A percentile compares a stretch with the other conserved stretches of the same genome.
These are phyloP conservation scores for Argyra leucocephala DNA, from an alignment of 2,888 invertebrate species.

Conservation along the genomic window DNA sequence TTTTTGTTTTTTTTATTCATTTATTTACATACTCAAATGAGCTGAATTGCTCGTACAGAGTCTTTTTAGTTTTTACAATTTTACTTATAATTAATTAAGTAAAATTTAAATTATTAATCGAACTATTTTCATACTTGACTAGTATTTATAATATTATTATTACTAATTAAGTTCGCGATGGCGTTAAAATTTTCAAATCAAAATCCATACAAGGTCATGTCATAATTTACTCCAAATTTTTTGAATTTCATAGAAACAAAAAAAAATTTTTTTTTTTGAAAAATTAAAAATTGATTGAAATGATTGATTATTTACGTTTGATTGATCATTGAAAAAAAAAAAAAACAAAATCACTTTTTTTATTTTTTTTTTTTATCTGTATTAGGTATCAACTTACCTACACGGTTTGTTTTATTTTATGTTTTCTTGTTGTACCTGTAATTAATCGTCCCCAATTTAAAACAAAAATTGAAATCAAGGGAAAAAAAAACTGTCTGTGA, in stretches of 20 bases:
- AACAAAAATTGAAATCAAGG: neutral
- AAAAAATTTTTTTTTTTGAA: neutral
- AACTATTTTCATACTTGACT: too few relatives aligned
- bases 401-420: neutral
- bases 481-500: neutral
- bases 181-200: neutral
- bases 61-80: too few relatives aligned
- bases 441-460: neutral
- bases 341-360: too few relatives aligned
- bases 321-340: neutral
- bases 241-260: neutral
- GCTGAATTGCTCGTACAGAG: too few relatives aligned
- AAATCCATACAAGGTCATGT: neutral
- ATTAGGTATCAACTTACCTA: neutral
- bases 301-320: constrained; percentile 6
- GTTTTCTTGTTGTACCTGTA: too few relatives aligned
- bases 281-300: neutral
- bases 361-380: too few relatives aligned
- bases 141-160: too few relatives aligned
- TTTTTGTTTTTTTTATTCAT: too few relatives aligned
- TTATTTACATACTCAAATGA: too few relatives aligned
- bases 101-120: too few relatives aligned
- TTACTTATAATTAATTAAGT: too few relatives aligned
- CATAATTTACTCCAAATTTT: neutral
- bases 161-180: neutral